Base-by-base conservation (phyloP, 2,113 vertebrate species). In the Tragelaphus scriptus region DNA sequence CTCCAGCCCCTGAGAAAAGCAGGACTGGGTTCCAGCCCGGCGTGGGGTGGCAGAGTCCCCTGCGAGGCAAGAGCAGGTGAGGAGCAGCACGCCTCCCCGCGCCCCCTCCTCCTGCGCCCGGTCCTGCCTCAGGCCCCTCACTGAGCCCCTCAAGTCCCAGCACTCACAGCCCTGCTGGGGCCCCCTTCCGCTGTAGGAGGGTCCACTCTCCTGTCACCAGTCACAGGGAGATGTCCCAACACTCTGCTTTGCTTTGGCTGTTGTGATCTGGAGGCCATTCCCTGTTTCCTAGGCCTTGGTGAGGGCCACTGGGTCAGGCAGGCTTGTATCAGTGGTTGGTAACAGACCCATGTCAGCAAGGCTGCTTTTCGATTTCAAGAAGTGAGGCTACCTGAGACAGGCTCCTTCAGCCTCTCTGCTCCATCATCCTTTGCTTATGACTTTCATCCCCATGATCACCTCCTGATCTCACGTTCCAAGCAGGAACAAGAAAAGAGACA, bases 21-120 rank as follows among this genome's bases (percentile, higher is more conserved):
- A 68, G 16, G 19, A 68, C 12, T 17, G 47, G 26, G 44, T 84
- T 30, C 44, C 1, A 36, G 21, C 17, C 59, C 26, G 13, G 49
- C 23, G 3, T 2, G 68, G 51, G 40, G 1, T 40, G 3, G 1
- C 0, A 13, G 40, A 36, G 26, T 32, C 12, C 26, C 32, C 17
- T 12, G 0, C 23, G 11, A 40, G 21, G 5, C 19, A 9, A 79
- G 30, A 53, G 21, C 3, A 55, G n/a, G 30, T 2, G 26, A 56
- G 16, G 1, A 75, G 68, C 63, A 28, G 13, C 0, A 0, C 6
- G 1, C 65, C 15, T 40, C 21, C 17, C 3, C 16, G 4, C 2
- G 12, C 59, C 87, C 88, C 44, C 49, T 91, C 15, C 65, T 94
- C 12, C 59, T 14, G 8, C 44, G 40, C 84, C 51, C 8, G 3